Percentiles rank a stretch among this genome's conserved stretches.
These are phyloP conservation scores for Neogobius melanostomus DNA, from an alignment of 2,113 vertebrate species.

Conservation along the genomic window DNA sequence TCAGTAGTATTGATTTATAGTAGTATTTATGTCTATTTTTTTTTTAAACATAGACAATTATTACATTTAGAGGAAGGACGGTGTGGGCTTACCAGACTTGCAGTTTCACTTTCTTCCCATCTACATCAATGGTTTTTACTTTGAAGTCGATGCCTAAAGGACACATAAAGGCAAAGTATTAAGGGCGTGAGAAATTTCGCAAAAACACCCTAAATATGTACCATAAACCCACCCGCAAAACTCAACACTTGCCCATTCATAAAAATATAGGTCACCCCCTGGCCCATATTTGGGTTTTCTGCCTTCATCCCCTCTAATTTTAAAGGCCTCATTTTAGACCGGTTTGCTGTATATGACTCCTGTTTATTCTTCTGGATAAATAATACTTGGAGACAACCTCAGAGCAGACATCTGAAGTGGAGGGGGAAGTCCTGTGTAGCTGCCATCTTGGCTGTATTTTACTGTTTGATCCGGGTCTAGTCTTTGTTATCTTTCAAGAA, in stretches of 20 bases:
- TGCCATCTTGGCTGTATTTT: too few species aligned
- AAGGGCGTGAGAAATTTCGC: constrained; percentile 23
- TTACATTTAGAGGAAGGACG: constrained; percentile 10
- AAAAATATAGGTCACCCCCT: constrained; percentile 48
- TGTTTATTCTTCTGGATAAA: constrained; percentile 25
- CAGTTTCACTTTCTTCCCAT: constrained; percentile 93
- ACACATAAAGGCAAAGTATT: constrained; percentile 4
- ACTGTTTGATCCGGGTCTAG: background rate
- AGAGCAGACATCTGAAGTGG: constrained; percentile 3
- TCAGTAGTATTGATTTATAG: too few species aligned
- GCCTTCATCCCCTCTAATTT: constrained; percentile 11
- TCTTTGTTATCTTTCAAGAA: background rate
- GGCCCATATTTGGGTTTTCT: constrained; percentile 16
- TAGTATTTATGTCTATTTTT: too few species aligned
- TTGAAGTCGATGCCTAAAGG: constrained; percentile 91
- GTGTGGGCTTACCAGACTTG: constrained; percentile 87
- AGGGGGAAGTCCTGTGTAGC: constrained; percentile 3
- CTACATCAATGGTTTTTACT: constrained; percentile 90
- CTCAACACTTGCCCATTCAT: constrained; percentile 16
- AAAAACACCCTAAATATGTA: constrained; percentile 34
- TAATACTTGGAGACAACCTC: constrained; percentile 19
- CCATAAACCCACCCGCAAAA: constrained; percentile 21
- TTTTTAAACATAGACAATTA: background rate
- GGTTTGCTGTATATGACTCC: constrained; percentile 2
- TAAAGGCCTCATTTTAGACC: background rate